Evolutionary conservation across 1,140 invertebrate genomes (phyloP).

Genomic region (Dendrolimus punctatus): DNA sequence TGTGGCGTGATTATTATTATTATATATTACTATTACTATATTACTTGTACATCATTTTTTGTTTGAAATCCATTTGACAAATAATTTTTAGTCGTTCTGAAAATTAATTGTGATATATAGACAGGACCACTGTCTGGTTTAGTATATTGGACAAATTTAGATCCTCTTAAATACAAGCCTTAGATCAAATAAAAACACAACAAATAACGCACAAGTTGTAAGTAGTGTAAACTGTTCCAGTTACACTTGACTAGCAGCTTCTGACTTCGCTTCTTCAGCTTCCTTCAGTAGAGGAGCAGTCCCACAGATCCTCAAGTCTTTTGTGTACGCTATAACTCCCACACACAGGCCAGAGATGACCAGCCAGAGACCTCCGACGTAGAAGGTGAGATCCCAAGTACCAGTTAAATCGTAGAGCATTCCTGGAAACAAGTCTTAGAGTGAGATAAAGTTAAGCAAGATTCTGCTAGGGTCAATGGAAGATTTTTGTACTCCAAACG

Average conservation of each 20-base stretch:
- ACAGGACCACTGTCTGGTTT: too few relatives aligned
- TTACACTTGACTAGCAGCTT: background rate
- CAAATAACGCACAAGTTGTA: too few relatives aligned
- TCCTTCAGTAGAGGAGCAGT: slow-evolving; percentile 74
- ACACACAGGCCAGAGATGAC: slow-evolving; percentile 83
- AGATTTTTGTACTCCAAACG: background rate
- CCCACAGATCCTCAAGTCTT: slow-evolving; percentile 76
- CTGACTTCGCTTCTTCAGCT: slow-evolving; percentile 23
- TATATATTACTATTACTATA: too few relatives aligned
- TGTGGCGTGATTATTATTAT: too few relatives aligned
- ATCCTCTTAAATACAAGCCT: too few relatives aligned
- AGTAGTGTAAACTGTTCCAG: background rate
- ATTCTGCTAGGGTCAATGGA: background rate
- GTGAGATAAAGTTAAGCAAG: background rate
- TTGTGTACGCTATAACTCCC: slow-evolving; percentile 76
- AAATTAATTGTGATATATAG: too few relatives aligned
- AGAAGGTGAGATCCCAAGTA: slow-evolving; percentile 82
- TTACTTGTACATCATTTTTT: too few relatives aligned
- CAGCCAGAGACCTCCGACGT: slow-evolving; percentile 82
- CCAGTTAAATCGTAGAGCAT: slow-evolving; percentile 79
- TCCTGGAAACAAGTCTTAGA: slow-evolving; percentile 65
- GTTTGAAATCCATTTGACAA: too few relatives aligned
- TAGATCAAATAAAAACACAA: too few relatives aligned
- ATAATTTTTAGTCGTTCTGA: too few relatives aligned
- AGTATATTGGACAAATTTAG: too few relatives aligned